These are phyloP conservation scores for Empidonax alnorum DNA, from an alignment of 2,113 vertebrate genomes.

Conservation along the genomic window DNA sequence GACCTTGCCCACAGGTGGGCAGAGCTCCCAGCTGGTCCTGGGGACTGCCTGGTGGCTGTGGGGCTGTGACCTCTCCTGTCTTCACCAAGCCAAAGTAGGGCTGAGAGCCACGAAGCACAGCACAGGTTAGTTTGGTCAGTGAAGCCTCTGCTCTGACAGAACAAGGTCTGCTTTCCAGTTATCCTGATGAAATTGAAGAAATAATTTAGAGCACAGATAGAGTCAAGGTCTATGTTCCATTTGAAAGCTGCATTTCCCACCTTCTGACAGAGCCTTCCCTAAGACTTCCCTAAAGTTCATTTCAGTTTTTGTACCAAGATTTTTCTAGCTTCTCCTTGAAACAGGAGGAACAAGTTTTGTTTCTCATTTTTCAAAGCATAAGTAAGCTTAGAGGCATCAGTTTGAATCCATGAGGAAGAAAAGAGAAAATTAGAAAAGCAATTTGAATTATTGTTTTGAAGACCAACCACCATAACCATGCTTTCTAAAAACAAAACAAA, in stretches of 20 bases:
- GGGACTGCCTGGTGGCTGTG: rapidly evolving
- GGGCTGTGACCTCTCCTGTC: neutral
- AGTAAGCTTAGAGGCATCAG: neutral
- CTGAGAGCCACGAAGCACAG: neutral
- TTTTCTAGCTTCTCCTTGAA: neutral
- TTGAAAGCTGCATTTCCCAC: neutral
- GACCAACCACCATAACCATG: neutral
- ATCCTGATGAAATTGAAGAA: neutral
- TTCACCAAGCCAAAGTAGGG: neutral
- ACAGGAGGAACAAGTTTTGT: neutral
- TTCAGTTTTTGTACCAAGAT: neutral
- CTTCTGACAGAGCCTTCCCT: neutral
- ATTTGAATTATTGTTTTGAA: neutral
- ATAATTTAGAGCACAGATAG: neutral
- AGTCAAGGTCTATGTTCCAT: neutral
- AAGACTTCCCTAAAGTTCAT: neutral
- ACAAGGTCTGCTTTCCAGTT: neutral
- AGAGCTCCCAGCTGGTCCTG: neutral
- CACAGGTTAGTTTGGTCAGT: neutral
- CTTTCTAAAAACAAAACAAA: neutral
- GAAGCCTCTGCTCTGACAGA: neutral
- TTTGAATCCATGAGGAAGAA: neutral
- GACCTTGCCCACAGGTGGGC: too few relatives aligned
- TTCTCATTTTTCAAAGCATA: neutral
- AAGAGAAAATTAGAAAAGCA: neutral